Percentiles rank a stretch among this genome's conserved stretches.
phyloP scores from a whole-genome alignment of 53 echinoderm and acorn worm genomes.

The Paracentrotus lividus region DNA sequence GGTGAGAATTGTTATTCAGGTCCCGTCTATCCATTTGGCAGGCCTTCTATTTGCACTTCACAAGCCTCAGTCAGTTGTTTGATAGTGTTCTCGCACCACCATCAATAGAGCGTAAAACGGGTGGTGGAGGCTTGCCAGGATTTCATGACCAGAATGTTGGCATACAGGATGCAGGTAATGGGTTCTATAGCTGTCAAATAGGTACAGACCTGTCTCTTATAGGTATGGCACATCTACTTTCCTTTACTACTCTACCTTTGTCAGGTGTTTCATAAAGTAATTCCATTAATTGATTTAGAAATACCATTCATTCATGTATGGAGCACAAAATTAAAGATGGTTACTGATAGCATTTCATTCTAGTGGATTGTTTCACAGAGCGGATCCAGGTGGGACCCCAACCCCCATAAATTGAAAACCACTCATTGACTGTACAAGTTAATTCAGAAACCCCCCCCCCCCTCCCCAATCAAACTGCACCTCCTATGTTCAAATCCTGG shows the following conservation, averaged over 20 bases:
- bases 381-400: no score
- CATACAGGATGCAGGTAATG: constrained; percentile 33
- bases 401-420: no score
- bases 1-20: constrained; percentile 26
- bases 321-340: no score
- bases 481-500: no score
- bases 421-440: no score
- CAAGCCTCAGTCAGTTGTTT: constrained; percentile 12
- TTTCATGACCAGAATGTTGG: constrained; percentile 44
- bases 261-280: background rate
- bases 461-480: no score
- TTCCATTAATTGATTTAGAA: no score
- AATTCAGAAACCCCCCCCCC: no score
- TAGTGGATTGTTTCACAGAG: no score
- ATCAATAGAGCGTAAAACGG: constrained; percentile 7
- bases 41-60: constrained; percentile 28
- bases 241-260: background rate
- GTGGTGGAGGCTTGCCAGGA: constrained; percentile 1
- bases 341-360: no score
- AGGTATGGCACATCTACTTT: background rate
- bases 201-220: background rate
- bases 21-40: constrained; percentile 9
- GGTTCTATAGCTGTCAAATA: background rate
- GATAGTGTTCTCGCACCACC: constrained; percentile 18
- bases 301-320: no score